Percentiles rank a stretch among this genome's conserved stretches.
These are phyloP conservation scores for Centruroides sculpturatus DNA, from an alignment of 1,140 invertebrate species.

Conservation along the genomic window DNA sequence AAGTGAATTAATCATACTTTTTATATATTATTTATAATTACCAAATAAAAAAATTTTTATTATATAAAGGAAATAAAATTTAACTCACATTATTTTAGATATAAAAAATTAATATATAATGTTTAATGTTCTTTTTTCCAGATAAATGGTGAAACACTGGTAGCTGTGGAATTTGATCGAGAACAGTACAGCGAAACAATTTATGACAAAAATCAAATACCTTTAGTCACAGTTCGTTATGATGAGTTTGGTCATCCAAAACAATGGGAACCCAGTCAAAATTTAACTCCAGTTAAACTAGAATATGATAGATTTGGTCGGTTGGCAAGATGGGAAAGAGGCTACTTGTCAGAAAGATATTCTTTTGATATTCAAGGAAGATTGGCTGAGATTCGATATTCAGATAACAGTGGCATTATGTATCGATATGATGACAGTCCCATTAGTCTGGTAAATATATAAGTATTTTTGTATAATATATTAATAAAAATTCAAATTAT, in stretches of 20 bases:
- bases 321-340: constrained; percentile 83
- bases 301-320: constrained; percentile 53
- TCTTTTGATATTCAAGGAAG: constrained; percentile 73
- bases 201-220: constrained; percentile 62
- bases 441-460: constrained; percentile 31
- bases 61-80: too few relatives aligned
- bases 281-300: constrained; percentile 29
- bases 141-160: constrained; percentile 51
- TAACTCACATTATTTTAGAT: too few relatives aligned
- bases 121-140: neutral
- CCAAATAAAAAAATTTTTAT: too few relatives aligned
- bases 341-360: constrained; percentile 64
- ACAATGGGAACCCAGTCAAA: constrained; percentile 27
- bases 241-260: constrained; percentile 68
- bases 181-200: constrained; percentile 73
- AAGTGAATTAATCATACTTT: too few relatives aligned
- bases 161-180: constrained; percentile 82
- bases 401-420: constrained; percentile 52
- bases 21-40: too few relatives aligned
- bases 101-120: too few relatives aligned
- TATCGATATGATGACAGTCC: constrained; percentile 72
- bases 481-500: too few relatives aligned
- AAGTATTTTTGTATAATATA: neutral
- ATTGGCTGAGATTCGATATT: constrained; percentile 61
- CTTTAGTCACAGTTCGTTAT: constrained; percentile 70